Base-by-base conservation (phyloP, 2,888 invertebrate species). In the Melolontha melolontha region DNA sequence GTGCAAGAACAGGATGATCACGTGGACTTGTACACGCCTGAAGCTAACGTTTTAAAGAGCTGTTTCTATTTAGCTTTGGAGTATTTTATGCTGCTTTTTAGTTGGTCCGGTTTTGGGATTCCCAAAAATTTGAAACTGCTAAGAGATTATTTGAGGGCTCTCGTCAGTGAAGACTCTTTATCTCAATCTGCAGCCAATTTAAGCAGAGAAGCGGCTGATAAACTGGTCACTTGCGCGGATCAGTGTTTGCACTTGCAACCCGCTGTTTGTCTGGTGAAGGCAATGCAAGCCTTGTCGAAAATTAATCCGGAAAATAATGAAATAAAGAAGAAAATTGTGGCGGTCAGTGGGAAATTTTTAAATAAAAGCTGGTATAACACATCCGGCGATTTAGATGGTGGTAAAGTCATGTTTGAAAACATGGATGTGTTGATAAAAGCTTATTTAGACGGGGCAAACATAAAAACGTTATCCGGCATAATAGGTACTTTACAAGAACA, bases 281-380 rank as follows among this genome's bases (percentile, higher is more conserved):
- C 87, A 4, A 76, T 89, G 62, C 85, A 86, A 76, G 79, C 85
- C 11, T 77, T 89, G 29, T 83, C 85, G 72, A 82, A 80, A 34
- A 82, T 85, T 72, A 82, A 83, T 29, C 83, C 85, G 17, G 63
- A 54, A 29, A 84, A 80, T 71, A 79, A 78, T 44, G 80, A 82
- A 8, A 73, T 85, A 17, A 76, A 83, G 14, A 85, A 84, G 70
- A 85, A 86, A 74, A 79, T 87, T 80, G 87, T 84, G 17, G 77
- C 79, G 8, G 78, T 86, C 12, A 85, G 87, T 68, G 85, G 86
- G 68, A 84, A 83, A 52, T 85, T 93, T 73, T 83, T 94, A 72
- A 86, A 85, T 40, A 86, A 87, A 64, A 87, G 89, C 71, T 94
- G 94, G 94, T 88, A 88, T 74, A 87, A 88, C 70, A 80, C 84